A percentile compares a stretch with the other conserved stretches of the same genome.
phyloP scores from a whole-genome alignment of 2,797 vertebrate genomes.

The Bufotes viridis region DNA sequence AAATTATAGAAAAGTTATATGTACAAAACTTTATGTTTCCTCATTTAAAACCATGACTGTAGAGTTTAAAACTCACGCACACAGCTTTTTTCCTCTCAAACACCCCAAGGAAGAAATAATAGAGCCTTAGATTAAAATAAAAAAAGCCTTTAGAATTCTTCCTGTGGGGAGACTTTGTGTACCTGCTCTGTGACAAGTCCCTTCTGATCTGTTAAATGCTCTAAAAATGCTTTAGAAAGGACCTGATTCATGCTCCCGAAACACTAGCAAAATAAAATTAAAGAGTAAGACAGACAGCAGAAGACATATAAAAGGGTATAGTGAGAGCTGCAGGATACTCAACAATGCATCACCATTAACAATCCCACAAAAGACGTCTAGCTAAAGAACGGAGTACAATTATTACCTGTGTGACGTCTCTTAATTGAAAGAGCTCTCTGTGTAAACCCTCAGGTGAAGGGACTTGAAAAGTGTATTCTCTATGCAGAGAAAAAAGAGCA shows the following conservation, averaged over 20 bases:
- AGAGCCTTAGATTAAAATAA: constrained; percentile 57
- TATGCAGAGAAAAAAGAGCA: constrained; percentile 39
- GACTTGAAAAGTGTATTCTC: constrained; percentile 59
- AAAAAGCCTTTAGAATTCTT: constrained; percentile 52
- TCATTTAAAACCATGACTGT: constrained; percentile 23
- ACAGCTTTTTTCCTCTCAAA: constrained; percentile 21
- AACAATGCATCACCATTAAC: constrained; percentile 58
- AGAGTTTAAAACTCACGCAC: constrained; percentile 41
- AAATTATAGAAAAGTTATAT: constrained; percentile 38
- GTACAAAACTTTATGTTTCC: constrained; percentile 48
- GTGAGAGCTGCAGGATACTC: constrained; percentile 46
- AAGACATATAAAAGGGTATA: constrained; percentile 59
- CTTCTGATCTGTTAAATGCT: constrained; percentile 62
- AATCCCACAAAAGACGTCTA: constrained; percentile 52
- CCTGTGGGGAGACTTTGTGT: constrained; percentile 57
- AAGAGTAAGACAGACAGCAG: constrained; percentile 46
- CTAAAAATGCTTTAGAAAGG: constrained; percentile 52
- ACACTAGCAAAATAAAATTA: constrained; percentile 58
- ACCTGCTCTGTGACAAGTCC: constrained; percentile 55
- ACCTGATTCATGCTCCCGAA: constrained; percentile 51
- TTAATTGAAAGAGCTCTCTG: constrained; percentile 61
- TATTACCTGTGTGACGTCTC: constrained; percentile 59
- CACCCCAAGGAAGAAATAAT: constrained; percentile 61
- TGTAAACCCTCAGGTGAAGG: constrained; percentile 59
- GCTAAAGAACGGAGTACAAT: constrained; percentile 56